Evolutionary conservation across 2,797 vertebrate genomes (phyloP), one percentile per base, ranked within the genome.

Genomic region (Balearica regulorum): DNA sequence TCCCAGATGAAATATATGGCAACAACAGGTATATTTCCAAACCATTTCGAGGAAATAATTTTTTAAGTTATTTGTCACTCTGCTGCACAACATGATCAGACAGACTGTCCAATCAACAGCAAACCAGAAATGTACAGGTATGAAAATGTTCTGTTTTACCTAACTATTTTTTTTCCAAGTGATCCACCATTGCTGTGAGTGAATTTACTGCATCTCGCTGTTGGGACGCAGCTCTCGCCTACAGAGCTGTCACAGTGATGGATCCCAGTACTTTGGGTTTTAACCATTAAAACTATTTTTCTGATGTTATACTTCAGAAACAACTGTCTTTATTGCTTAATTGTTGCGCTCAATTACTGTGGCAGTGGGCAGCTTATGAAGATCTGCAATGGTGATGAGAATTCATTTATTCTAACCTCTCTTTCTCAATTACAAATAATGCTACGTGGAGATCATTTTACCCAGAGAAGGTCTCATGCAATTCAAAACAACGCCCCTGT

Each of bases 31-130:
- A 60, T 75, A 92, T 83, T 94, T 96, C 65, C 78, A 93, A 95
- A 92, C 48, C 8, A 10, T 94, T 96, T 91, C 79, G 72, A 86
- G 62, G 65, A 91, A 94, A 79, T 96, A 92, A 91, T 96, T 96
- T 89, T 87, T 69, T 28, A 88, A 91, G 87, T 79, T 92, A 79
- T 92, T 94, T 96, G 80, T 93, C 89, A 90, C 84, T 92, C 69
- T 49, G 58, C 66, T 91, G 87, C 75, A 87, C 19, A 12, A 75
- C 80, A 87, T 89, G 53, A 87, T 80, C 94, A 91, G 79, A 69
- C 57, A 61, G 46, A 24, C 61, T 83, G 84, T 78, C 93, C 89
- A 91, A 70, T 96, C 93, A 95, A 55, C 54, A 82, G 53, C 86
- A 84, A 87, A 73, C 44, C 70, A 91, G 65, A 87, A 83, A 70